Percentiles rank a stretch among this genome's conserved stretches.
Evolutionary conservation across 1,140 invertebrate species (phyloP).

Genomic region (Caligus rogercresseyi): DNA sequence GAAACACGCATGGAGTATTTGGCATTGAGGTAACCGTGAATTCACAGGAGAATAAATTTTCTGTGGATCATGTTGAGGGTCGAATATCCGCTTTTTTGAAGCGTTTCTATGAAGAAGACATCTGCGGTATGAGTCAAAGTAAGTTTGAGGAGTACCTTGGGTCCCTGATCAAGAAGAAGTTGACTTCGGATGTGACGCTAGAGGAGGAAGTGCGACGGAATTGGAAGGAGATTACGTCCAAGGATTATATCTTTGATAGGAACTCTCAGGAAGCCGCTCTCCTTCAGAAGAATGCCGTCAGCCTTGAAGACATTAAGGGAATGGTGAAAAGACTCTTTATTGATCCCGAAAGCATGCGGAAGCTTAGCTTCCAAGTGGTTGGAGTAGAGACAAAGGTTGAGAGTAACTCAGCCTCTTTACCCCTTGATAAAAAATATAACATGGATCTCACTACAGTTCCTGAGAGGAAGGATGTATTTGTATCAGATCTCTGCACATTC

Average conservation of each 20-base stretch:
- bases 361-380: neutral
- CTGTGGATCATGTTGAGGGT: slow-evolving; percentile 46
- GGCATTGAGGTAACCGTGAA: slow-evolving; percentile 49
- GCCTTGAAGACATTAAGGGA: neutral
- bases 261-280: neutral
- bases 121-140: slow-evolving; percentile 39
- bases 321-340: neutral
- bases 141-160: slow-evolving; percentile 39
- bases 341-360: neutral
- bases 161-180: slow-evolving; percentile 50
- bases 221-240: slow-evolving; percentile 24
- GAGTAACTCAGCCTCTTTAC: neutral
- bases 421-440: neutral
- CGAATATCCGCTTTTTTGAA: slow-evolving; percentile 54
- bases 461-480: neutral
- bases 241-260: slow-evolving; percentile 25
- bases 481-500: neutral
- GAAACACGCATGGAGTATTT: slow-evolving; percentile 48
- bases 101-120: slow-evolving; percentile 37
- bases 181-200: slow-evolving; percentile 47
- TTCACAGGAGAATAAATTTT: slow-evolving; percentile 25
- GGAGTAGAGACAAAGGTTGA: neutral
- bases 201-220: slow-evolving; percentile 43
- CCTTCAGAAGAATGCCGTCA: neutral
- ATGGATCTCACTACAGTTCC: neutral